Evolutionary conservation across 2,113 vertebrate species (phyloP), one percentile per base, ranked within the genome.

Genomic region (Rallus limicola): DNA sequence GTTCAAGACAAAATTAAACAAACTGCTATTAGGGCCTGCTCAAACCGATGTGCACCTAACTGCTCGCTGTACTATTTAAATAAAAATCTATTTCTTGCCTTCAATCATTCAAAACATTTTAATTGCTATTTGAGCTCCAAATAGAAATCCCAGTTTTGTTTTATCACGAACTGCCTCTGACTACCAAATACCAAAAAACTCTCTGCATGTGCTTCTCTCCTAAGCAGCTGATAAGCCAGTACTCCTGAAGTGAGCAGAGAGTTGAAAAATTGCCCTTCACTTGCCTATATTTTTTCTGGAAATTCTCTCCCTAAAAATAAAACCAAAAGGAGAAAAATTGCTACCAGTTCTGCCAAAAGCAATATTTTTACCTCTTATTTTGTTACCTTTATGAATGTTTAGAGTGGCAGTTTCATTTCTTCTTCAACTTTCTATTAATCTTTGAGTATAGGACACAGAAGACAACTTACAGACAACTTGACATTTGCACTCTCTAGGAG

Each of bases 1-100:
- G 76, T 78, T 83, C 24, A 69, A 92, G 75, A 84, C 76, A 92
- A 87, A 93, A 92, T 82, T 70, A 85, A 93, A 93, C 77, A 87
- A 84, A 91, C 36, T 62, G 69, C 82, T 85, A 42, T 82, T 78
- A 92, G 60, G 13, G 46, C 34, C 42, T 71, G 24, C 82, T 82
- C 69, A 88, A 93, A 78, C 53, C 68, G 75, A 79, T 2, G 10
- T 3, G 14, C 60, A 82, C 64, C 44, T 82, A 70, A 50, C 28
- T 88, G 44, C 55, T 59, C 8, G 6, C 6, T 60, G 58, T 25
- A 70, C 25, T 84, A 42, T 77, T 95, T 85, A 92, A 94, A 93
- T 83, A 87, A 82, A 92, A 87, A 60, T 33, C 42, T 82, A 59
- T 59, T 91, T 86, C 78, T 91, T 76, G 74, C 42, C 38, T 85